Base-by-base conservation (phyloP, 2,113 vertebrate species). In the Charadrius vociferus region DNA sequence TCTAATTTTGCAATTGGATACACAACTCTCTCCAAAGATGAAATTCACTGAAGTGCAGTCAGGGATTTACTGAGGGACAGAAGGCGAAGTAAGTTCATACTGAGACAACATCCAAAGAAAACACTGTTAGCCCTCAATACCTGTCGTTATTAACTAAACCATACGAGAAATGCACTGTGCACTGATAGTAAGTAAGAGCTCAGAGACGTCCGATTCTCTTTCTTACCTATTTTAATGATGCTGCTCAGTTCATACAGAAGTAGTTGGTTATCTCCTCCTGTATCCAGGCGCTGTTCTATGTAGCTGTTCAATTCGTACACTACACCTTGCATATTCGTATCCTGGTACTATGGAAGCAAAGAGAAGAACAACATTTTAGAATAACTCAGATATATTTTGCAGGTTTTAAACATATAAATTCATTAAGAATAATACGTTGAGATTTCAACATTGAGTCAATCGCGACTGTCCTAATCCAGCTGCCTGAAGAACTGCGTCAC, bases 271-370 rank as follows among this genome's bases (percentile, higher is more conserved):
- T 99, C 99, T 92, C 99, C 99, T 88, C 99, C 99, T 41, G 99
- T 98, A 96, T 99, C 99, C 98, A 99, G 84, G 19, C 99, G 98
- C 89, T 99, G 99, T 79, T 99, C 99, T 97, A 99, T 99, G 97
- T 99, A 99, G 98, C 99, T 99, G 98, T 99, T 99, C 39, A 99
- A 97, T 68, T 99, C 99, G 29, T 99, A 99, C 71, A 99, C 99
- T 70, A 99, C 99, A n/a, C 98, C 99, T 98, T 99, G 99, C 99
- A 99, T 99, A 93, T 99, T 99, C 7, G 98, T 98, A 95, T 99
- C 99, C 98, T 99, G 99, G 98, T 99, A 99, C 99, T 99, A 98
- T 84, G 91, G 97, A 98, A 98, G 94, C 71, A 98, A 98, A 97
- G 82, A 94, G 2, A 3, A 95, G 63, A 82, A 68, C 9, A 80